A percentile compares a stretch with the other conserved stretches of the same genome.
Conservation (phyloP, 2,113 vertebrate species). For the Oncorhynchus tshawytscha region DNA sequence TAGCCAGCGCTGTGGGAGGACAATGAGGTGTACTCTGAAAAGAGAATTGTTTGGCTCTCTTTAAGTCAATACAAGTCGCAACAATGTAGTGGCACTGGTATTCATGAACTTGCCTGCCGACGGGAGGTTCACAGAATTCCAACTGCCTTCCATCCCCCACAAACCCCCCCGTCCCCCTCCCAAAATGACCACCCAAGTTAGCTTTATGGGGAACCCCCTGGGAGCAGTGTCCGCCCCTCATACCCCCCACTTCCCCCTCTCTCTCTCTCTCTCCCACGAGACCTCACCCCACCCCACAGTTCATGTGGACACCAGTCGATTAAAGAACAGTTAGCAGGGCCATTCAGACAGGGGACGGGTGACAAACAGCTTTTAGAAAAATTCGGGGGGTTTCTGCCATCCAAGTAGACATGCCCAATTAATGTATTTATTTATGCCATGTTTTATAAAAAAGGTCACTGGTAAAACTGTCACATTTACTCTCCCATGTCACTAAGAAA, state of each 20-base stretch:
- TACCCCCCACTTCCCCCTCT: not conserved
- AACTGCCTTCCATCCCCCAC: not conserved
- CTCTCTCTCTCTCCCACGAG: not conserved
- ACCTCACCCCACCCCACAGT: slow-evolving; percentile 16
- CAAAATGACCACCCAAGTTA: slow-evolving; percentile 43
- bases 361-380: slow-evolving; percentile 8
- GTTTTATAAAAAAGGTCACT: not conserved
- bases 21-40: slow-evolving; percentile 26
- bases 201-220: slow-evolving; percentile 12
- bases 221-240: too few relatives aligned
- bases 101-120: not conserved
- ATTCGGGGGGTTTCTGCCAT: not conserved
- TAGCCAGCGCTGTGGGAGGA: slow-evolving; percentile 18
- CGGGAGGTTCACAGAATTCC: not conserved
- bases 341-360: slow-evolving; percentile 19
- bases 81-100: not conserved
- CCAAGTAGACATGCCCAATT: not conserved
- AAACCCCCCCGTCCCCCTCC: not conserved
- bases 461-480: not conserved
- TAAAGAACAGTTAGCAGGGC: slow-evolving; percentile 54
- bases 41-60: not conserved
- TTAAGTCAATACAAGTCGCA: not conserved
- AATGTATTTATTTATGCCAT: not conserved
- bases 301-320: slow-evolving; percentile 46
- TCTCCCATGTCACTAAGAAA: not conserved